Evolutionary conservation across 2,888 invertebrate genomes (phyloP), one percentile per base, ranked within the genome.

Genomic region (Taphrorychus bicolor): DNA sequence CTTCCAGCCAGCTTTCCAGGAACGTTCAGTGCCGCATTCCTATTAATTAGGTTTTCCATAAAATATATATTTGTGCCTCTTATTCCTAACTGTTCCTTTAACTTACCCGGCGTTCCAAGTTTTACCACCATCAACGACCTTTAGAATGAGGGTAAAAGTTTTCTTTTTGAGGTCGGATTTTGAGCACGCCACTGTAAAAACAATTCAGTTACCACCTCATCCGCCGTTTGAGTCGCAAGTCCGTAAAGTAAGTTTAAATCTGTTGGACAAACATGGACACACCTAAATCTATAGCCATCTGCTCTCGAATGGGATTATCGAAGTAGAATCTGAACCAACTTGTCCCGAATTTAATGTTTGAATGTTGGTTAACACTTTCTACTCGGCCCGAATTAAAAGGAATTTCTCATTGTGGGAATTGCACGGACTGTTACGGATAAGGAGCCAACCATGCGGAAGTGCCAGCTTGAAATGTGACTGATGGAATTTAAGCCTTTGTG

Each of bases 191-290:
- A 59, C 53, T 62, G 63, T 9, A 5, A 3, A 32, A 66, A 59
- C 62, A 66, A 66, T 67, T 63, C 45, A 74, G 60, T 69, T 68
- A 66, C 76, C 79, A 80, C 78, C 78, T 78, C 77, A 77, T 78
- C 77, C 75, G 72, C 58, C 52, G 56, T 68, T 68, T 58, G 72
- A 73, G 66, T 66, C 70, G 73, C 73, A 76, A 74, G 75, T 72
- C 71, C 71, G 73, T 74, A 68, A 70, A 76, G 75, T 78, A 80
- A 82, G 79, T 81, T 81, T 81, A 81, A 82, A 82, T 80, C 83
- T 77, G 77, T 80, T 81, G 81, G 80, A 80, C 81, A 83, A 83
- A 83, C 83, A 78, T 78, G 81, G 79, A 81, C 80, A 81, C 81
- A 82, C 81, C 81, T 82, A 82, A 82, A 81, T 82, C 81, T 82